Evolutionary conservation across 2,113 vertebrate genomes (phyloP).

Genomic region (Zosterops lateralis): DNA sequence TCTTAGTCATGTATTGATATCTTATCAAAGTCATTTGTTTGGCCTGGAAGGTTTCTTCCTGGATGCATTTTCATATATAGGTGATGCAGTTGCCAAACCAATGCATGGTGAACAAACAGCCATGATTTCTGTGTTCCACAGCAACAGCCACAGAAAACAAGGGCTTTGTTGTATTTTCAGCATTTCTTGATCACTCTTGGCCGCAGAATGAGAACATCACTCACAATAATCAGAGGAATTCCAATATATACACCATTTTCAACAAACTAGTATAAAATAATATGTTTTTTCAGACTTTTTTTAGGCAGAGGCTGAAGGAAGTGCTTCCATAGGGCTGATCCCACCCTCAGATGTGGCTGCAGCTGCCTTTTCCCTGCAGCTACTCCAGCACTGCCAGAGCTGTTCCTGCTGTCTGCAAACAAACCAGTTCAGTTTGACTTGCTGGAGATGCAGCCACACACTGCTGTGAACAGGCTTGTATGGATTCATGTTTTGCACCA

Average conservation of each 20-base stretch:
- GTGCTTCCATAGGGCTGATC: background rate
- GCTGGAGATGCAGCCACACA: background rate
- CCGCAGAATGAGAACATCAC: background rate
- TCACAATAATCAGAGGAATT: background rate
- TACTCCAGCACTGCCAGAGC: background rate
- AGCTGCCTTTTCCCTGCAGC: background rate
- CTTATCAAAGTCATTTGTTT: conserved; percentile 27
- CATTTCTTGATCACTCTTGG: background rate
- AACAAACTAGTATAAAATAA: background rate
- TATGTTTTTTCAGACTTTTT: background rate
- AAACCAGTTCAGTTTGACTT: background rate
- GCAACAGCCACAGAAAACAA: background rate
- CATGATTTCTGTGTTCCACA: background rate
- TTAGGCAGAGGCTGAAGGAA: background rate
- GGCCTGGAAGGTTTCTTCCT: conserved; percentile 14
- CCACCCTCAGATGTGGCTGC: background rate
- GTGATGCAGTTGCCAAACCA: background rate
- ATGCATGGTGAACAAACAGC: background rate
- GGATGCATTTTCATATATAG: background rate
- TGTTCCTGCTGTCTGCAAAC: background rate
- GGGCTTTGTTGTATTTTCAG: background rate
- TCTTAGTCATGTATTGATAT: conserved; percentile 39
- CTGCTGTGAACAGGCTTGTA: rapidly evolving
- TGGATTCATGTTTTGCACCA: background rate
- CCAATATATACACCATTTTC: background rate